Percentiles rank a stretch among this genome's conserved stretches.
phyloP scores from a whole-genome alignment of 1,140 invertebrate species.

The Asobara japonica region DNA sequence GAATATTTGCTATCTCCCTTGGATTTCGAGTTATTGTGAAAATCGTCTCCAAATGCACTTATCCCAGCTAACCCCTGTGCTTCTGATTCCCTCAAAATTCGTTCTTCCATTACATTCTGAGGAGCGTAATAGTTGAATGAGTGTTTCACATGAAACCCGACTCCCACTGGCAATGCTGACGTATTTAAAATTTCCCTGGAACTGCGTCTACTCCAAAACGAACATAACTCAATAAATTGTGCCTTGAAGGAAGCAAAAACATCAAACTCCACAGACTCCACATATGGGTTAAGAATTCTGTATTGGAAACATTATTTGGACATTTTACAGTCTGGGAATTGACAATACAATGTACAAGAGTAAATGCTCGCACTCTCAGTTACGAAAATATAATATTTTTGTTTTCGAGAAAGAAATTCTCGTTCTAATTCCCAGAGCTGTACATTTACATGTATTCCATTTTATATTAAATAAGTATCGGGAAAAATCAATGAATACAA shows the following conservation, averaged over 20 bases:
- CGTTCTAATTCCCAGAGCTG: neutral
- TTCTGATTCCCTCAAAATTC: no score
- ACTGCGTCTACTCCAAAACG: no score
- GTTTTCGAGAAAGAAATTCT: neutral
- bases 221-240: no score
- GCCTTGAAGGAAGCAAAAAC: neutral
- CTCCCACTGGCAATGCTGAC: no score
- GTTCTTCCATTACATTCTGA: no score
- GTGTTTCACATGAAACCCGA: no score
- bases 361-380: slow-evolving; percentile 8
- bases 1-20: no score
- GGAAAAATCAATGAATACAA: neutral
- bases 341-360: neutral
- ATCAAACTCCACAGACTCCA: neutral
- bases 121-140: no score
- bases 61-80: no score
- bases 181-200: no score
- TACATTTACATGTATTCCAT: neutral
- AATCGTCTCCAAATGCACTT: no score
- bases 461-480: neutral
- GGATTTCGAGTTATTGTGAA: no score
- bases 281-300: neutral
- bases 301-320: slow-evolving; percentile 3
- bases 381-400: slow-evolving; percentile 11
- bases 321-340: neutral